Conservation (phyloP, 2,888 invertebrate species). For the Drosophila mulleri region DNA sequence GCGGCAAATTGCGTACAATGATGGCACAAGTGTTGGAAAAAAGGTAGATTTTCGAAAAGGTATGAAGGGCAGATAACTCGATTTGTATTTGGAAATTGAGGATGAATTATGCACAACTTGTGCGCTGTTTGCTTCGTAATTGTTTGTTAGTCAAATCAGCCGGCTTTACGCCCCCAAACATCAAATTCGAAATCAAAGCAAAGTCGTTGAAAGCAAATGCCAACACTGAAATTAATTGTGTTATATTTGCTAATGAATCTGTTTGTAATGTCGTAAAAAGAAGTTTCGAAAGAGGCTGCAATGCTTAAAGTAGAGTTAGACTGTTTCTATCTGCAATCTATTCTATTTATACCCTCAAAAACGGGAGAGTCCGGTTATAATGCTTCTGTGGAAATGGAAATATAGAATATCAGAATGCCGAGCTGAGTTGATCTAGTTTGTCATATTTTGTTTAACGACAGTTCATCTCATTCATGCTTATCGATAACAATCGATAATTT, state of each 20-base stretch:
- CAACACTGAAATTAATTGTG: constrained; percentile 17
- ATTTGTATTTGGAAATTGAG: constrained; percentile 17
- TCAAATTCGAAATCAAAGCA: constrained; percentile 12
- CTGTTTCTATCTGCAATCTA: no score
- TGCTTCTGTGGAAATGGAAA: no score
- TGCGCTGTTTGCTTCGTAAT: constrained; percentile 10
- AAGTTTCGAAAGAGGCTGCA: not conserved
- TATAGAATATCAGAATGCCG: no score
- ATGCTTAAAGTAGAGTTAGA: not conserved
- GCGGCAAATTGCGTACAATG: no score
- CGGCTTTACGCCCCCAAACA: not conserved
- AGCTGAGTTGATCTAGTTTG: no score
- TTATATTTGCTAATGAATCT: constrained; percentile 3
- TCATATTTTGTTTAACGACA: no score
- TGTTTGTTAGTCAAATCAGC: not conserved
- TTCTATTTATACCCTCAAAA: no score
- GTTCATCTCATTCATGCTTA: no score
- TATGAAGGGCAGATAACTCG: constrained; percentile 12
- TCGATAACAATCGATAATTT: no score
- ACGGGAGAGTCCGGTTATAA: no score
- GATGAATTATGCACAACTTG: constrained; percentile 22
- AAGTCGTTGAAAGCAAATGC: constrained; percentile 4
- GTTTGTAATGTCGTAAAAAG: not conserved
- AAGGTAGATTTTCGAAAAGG: constrained; percentile 4
- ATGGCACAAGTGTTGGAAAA: constrained; percentile 30